Evolutionary conservation across 1,140 invertebrate species (phyloP), one percentile per base, ranked within the genome.

Genomic region (Lepidurus packardi): DNA sequence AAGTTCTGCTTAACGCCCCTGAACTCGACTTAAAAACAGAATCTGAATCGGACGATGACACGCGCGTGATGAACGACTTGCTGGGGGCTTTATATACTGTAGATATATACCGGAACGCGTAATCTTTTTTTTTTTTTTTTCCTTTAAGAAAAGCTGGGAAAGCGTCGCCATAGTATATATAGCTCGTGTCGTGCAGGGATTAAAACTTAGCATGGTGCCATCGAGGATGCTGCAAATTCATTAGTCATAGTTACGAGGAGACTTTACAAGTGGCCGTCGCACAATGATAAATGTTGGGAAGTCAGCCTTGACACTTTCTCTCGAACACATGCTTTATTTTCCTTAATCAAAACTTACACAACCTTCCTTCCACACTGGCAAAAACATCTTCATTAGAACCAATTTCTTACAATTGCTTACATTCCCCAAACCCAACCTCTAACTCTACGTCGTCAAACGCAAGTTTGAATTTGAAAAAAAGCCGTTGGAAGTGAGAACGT

Each of bases 161-260:
- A 65, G 13, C 13, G 4, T 7, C 4, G 13, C 3, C 7, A 21
- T n/a, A 65, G 53, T 65, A 16, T 65, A 16, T 65, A 65, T 65
- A 65, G 53, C 53, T 65, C 53, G 53, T 65, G 53, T 65, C 53
- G 53, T 65, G 53, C 16, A n/a, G 53, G 53, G 53, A 65, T 65
- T 65, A 65, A 65, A 65, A 65, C 53, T 65, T 65, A n/a, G 53
- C 53, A 65, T 65, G 53, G 53, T 65, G 13, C 53, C 53, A 65
- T 11, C 16, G 53, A 65, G 21, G 53, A 65, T 21, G 53, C 53
- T 65, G 53, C 21, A 65, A 65, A 65, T 65, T 65, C 53, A 65
- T 65, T 65, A 65, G 53, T 65, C 53, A 65, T 13, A 65, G 53
- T 65, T 65, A 65, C 53, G 16, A 13, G 34, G 34, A 34, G 53